Evolutionary conservation across 2,797 vertebrate species (phyloP).

Genomic region (Smutsia temminckii): DNA sequence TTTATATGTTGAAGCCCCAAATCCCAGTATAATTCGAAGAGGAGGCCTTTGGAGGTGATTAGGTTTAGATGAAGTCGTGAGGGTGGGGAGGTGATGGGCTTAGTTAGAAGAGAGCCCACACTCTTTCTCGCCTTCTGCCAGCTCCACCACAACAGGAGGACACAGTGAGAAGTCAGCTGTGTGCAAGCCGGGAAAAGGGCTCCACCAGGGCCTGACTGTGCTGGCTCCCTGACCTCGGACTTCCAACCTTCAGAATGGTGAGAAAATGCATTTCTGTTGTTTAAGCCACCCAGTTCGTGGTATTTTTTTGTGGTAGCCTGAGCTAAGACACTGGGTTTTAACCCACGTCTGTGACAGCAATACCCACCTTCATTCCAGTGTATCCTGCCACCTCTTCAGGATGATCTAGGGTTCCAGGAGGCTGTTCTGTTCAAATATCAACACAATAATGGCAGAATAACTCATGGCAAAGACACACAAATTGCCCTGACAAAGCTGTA

Average conservation of each 20-base stretch:
- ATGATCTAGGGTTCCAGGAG: not conserved
- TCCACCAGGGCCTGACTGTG: not conserved
- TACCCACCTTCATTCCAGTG: not conserved
- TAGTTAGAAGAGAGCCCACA: not conserved
- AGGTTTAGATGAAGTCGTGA: not conserved
- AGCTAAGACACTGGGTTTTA: not conserved
- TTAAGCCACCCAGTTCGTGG: not conserved
- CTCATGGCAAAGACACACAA: not conserved
- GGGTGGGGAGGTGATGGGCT: not conserved
- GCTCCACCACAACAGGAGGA: not conserved
- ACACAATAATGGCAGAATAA: not conserved
- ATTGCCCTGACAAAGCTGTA: not conserved
- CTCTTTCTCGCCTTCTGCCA: not conserved
- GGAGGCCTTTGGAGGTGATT: not conserved
- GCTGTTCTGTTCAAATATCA: not conserved
- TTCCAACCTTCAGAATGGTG: not conserved
- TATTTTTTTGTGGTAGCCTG: not conserved
- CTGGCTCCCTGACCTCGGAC: not conserved
- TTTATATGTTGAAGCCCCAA: not conserved
- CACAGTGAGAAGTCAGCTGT: not conserved
- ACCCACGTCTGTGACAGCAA: not conserved
- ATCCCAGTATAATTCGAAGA: not conserved
- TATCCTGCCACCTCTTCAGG: not conserved
- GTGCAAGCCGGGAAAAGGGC: not conserved
- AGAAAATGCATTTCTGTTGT: not conserved